Percentiles rank a stretch among this genome's conserved stretches.
Evolutionary conservation across 2,797 vertebrate species (phyloP).

Genomic region (Alcedo quadribrachys): DNA sequence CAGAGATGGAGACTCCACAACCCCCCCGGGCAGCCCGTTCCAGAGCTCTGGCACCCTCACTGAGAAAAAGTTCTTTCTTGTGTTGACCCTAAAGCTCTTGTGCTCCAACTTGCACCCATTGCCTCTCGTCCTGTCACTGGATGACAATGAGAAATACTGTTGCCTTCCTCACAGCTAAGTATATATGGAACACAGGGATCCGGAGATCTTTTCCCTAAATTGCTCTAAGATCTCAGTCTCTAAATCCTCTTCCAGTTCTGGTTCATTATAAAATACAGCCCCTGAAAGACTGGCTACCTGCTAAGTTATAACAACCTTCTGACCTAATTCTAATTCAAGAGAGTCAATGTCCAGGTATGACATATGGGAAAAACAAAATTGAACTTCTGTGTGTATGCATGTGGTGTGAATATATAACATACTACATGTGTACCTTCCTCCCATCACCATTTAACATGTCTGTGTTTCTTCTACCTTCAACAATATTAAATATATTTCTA

Average conservation of each 20-base stretch:
- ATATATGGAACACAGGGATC: neutral
- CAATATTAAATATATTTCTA: neutral
- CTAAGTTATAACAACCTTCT: neutral
- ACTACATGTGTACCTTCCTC: neutral
- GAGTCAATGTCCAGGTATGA: neutral
- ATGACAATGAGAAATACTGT: neutral
- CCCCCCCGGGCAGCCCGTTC: no score
- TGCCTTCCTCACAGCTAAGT: neutral
- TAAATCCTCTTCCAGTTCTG: neutral
- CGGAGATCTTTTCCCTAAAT: neutral
- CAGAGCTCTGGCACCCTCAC: no score
- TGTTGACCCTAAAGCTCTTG: no score
- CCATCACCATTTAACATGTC: neutral
- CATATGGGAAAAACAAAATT: neutral
- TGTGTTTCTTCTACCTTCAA: neutral
- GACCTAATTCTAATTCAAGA: neutral
- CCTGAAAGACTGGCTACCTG: neutral
- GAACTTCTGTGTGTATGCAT: neutral
- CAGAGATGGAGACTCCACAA: no score
- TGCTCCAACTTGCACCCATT: no score
- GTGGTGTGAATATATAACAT: neutral
- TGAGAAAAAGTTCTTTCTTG: no score
- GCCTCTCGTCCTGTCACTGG: no score
- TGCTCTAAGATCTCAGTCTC: neutral
- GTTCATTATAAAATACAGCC: neutral